Evolutionary conservation across 1,140 invertebrate species (phyloP).

Genomic region (Gryllus bimaculatus): DNA sequence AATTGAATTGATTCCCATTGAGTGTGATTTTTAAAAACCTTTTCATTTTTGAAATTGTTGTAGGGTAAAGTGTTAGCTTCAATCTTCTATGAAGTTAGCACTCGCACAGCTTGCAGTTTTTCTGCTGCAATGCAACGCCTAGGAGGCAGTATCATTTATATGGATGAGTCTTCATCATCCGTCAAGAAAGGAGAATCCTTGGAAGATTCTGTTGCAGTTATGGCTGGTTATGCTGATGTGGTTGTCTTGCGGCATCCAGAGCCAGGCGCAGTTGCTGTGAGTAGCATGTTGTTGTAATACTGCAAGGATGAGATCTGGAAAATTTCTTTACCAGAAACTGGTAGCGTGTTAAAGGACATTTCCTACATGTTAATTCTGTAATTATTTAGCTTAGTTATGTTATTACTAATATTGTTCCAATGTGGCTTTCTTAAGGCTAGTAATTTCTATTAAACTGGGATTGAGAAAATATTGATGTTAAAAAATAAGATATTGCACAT

Average conservation of each 20-base stretch:
- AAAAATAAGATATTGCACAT: no score
- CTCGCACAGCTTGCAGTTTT: slow-evolving; percentile 92
- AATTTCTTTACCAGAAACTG: not conserved
- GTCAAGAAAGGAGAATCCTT: slow-evolving; percentile 94
- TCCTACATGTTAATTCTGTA: not conserved
- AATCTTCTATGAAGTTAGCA: slow-evolving; percentile 96
- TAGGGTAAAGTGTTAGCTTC: slow-evolving; percentile 90
- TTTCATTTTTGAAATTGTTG: not conserved
- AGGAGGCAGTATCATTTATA: slow-evolving; percentile 81
- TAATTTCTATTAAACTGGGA: no score
- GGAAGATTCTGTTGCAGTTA: slow-evolving; percentile 76
- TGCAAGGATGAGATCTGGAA: not conserved
- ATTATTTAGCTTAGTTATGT: not conserved
- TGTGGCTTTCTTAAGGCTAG: no score
- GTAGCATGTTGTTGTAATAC: slow-evolving; percentile 30
- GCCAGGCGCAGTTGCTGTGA: slow-evolving; percentile 81
- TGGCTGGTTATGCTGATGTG: slow-evolving; percentile 83
- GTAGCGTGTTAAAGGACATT: not conserved
- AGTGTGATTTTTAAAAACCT: not conserved
- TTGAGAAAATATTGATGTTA: no score
- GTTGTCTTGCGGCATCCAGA: slow-evolving; percentile 90
- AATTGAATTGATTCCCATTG: no score
- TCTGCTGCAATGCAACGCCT: slow-evolving; percentile 90
- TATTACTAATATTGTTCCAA: not conserved
- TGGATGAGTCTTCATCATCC: slow-evolving; percentile 84